Base-by-base conservation (phyloP, 2,113 vertebrate species). In the Stegostoma tigrinum region DNA sequence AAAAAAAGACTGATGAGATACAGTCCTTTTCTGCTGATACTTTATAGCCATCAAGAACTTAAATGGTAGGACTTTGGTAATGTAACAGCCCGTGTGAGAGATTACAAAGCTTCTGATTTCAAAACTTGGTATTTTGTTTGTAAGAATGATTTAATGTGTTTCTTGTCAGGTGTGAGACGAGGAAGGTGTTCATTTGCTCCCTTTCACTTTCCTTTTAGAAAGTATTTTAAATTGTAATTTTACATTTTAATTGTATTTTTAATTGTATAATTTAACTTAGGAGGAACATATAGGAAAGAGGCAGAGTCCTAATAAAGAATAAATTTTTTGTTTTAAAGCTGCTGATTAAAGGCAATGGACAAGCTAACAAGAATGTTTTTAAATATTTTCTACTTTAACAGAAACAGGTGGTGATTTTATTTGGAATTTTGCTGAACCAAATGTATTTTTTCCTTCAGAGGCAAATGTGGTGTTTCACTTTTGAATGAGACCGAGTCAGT, bases 401-500 rank as follows among this genome's bases (percentile, higher is more conserved):
- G 72, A 95, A 48, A 52, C 42, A 72, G 34, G 52, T 90, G 27
- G 34, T 90, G 87, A 27, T 12, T 34, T 83, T 90, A 90, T 90
- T 61, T 93, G 89, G 27, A 45, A 45, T 72, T 95, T 95, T 95
- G 67, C 68, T 95, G 42, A 95, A 70, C 67, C 48, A 55, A 95
- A 95, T 87, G 78, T 95, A 67, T 87, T 67, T 95, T 95, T 95
- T n/a, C 72, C 61, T 94, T 3, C 96, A 99, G 99, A 98, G 99
- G 99, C 96, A 99, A 99, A 97, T 99, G 99, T 98, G 99, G 98
- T 67, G 99, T 99, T 96, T 98, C 99, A 0, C 98, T 99, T 97
- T 97, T 99, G 97, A 99, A 99, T 90, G 99, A 99, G 96, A 99
- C 99, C 0, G 99, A 99, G 96, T 98, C 98, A 0, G 98, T 99